Percentiles rank a stretch among this genome's conserved stretches.
These are phyloP conservation scores for Blastobasis adustella DNA, from an alignment of 2,888 invertebrate genomes.

Conservation along the genomic window DNA sequence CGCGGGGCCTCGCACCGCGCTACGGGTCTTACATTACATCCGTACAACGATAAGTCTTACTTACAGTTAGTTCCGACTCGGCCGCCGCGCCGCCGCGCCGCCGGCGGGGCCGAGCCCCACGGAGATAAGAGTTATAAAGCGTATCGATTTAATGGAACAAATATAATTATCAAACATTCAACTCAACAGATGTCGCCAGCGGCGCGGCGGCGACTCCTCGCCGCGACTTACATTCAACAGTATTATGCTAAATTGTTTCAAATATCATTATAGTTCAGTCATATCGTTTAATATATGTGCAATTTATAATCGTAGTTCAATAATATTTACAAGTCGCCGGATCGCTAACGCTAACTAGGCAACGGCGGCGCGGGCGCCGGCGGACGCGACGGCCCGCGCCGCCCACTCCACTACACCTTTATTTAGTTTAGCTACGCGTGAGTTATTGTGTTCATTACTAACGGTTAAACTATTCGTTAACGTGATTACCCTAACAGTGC, in stretches of 20 bases:
- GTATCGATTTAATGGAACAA: constrained; percentile 59
- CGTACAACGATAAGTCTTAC: constrained; percentile 46
- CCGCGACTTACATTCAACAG: constrained; percentile 50
- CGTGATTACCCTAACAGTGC: constrained; percentile 50
- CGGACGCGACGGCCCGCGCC: constrained; percentile 3
- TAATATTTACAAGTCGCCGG: constrained; percentile 61
- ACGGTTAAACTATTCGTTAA: constrained; percentile 49
- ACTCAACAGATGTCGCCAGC: constrained; percentile 35
- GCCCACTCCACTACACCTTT: constrained; percentile 37
- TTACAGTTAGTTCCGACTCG: constrained; percentile 47
- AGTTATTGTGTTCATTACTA: constrained; percentile 49
- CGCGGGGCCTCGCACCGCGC: constrained; percentile 55
- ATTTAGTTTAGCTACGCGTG: constrained; percentile 46
- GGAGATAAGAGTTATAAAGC: constrained; percentile 62
- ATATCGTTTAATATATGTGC: constrained; percentile 60
- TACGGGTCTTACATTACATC: constrained; percentile 38
- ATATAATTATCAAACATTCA: constrained; percentile 45
- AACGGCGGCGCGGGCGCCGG: constrained; percentile 10
- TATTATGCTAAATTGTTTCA: constrained; percentile 44
- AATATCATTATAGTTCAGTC: constrained; percentile 55
- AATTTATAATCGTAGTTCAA: constrained; percentile 41
- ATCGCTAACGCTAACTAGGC: constrained; percentile 50
- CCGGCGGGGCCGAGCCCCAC: constrained; percentile 35
- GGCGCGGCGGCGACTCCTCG: constrained; percentile 38
- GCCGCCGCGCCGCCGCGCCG: constrained; percentile 36